Evolutionary conservation across 2,113 vertebrate genomes (phyloP).

Genomic region (Boleophthalmus pectinirostris): DNA sequence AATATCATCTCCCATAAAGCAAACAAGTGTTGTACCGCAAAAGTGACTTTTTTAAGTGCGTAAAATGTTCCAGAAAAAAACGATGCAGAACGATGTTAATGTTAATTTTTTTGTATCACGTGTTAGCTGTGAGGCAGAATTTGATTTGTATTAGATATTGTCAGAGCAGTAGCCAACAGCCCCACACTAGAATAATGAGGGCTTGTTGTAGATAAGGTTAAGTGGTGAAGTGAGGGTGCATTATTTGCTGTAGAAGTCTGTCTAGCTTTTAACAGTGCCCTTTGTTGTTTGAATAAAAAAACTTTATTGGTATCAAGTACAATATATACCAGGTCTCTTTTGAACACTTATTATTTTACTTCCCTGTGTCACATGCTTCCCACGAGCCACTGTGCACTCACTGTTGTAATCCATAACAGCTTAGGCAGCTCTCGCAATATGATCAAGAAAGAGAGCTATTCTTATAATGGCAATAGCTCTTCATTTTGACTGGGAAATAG

Average conservation of each 20-base stretch:
- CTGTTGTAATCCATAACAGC: constrained; percentile 29
- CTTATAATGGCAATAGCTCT: not conserved
- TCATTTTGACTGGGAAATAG: not conserved
- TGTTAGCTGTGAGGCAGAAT: not conserved
- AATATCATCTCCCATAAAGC: too few relatives aligned
- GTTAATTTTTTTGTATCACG: not conserved
- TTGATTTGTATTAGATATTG: constrained; percentile 23
- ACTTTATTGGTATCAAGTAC: not conserved
- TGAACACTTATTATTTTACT: not conserved
- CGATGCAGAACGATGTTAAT: too few relatives aligned
- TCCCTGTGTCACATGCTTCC: constrained; percentile 42
- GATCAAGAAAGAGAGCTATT: not conserved
- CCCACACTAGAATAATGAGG: constrained; percentile 43
- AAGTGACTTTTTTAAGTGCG: too few relatives aligned
- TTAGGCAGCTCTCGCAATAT: not conserved
- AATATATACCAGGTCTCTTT: constrained; percentile 2
- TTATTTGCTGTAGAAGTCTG: constrained; percentile 48
- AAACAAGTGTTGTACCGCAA: too few relatives aligned
- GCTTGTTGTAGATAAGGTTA: constrained; percentile 34
- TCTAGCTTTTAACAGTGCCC: not conserved
- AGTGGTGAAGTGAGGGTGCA: constrained; percentile 39
- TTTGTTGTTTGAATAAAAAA: not conserved
- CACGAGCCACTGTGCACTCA: constrained; percentile 18
- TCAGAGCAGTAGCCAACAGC: not conserved
- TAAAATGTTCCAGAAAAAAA: too few relatives aligned